Evolutionary conservation across 2,113 vertebrate genomes (phyloP), one percentile per base, ranked within the genome.

Genomic region (Carlito syrichta): DNA sequence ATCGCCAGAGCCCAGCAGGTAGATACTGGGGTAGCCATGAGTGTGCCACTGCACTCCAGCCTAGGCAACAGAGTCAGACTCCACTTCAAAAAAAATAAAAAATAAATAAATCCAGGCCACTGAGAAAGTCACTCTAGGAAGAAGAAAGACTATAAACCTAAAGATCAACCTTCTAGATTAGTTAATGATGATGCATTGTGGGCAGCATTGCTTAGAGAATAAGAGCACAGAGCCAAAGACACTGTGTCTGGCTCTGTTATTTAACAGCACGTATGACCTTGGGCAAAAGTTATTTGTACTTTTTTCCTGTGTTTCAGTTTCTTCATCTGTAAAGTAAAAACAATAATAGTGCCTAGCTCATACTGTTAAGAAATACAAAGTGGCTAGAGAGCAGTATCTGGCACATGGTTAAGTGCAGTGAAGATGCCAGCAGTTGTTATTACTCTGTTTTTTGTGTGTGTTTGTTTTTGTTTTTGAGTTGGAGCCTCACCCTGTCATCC

Each of bases 111-210:
- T 88, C 95, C 63, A 88, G 23, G 11, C 52, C 66, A 87, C 16
- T 66, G 10, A 17, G 19, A 92, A 95, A 91, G n/a, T 91, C 78
- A 87, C 13, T 86, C 62, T 83, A 71, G 43, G 86, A 94, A 91
- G 81, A 1, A 77, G 22, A 19, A 86, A 84, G 62, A 96, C 58
- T 63, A 25, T 54, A 91, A 87, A 89, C 19, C 68, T 94, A 89
- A 89, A 91, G 77, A 81, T 60, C 43, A 93, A 86, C 32, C 35
- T 40, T 87, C 81, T 85, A 63, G 32, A 85, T 54, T 7, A 90
- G 50, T 38, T 56, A 88, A 56, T 30, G 56, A 79, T 30, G 48
- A 38, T 0, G 2, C n/a, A 92, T 52, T 71, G 68, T 4, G 3
- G 23, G 35, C 54, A 90, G 12, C 30, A 69, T 17, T 48, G 66